Base-by-base conservation (phyloP, 2,113 vertebrate species). In the Vidua chalybeata region DNA sequence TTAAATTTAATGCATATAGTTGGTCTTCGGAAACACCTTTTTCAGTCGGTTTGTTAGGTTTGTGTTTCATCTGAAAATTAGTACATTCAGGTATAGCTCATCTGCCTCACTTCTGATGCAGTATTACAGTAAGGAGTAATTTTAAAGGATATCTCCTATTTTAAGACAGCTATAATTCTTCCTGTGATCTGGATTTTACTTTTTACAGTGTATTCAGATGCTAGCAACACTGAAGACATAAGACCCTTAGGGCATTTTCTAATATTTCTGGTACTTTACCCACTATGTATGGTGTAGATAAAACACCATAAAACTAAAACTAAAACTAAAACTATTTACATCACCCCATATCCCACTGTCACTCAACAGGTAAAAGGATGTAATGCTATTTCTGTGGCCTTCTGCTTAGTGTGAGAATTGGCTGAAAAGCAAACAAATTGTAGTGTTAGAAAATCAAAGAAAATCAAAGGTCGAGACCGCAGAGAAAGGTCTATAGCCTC, bases 221-320 rank as follows among this genome's bases (percentile, higher is more conserved):
- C 4, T 33, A 16, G 2, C 2, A 81, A 37, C 5, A 11, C 9
- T 61, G n/a, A 81, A 84, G 11, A n/a, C 0, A 0, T 11, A 74
- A 82, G 24, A 46, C 8, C 12, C 49, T 61, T 45, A 39, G 11
- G 23, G 4, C 2, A 63, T 58, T 84, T 56, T 48, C 5, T 81
- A 39, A n/a, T 59, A 55, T 10, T 17, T 80, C 1, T 19, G 10
- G 9, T 55, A 21, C 15, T 72, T 87, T 64, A 6, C 12, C 18
- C 56, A 39, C 15, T 30, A 11, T 18, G 7, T 69, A 0, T 33
- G 30, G 2, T 45, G 5, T 39, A 35, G 35, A 35, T 35, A 35
- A 35, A 35, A 35, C 35, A 35, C 35, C 35, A 35, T 35, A 35
- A 35, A 35, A 35, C 35, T 35, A 26, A 67, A 27, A 30, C 26